phyloP scores from a whole-genome alignment of 2,888 invertebrate species.

The Piscicola geometra region DNA sequence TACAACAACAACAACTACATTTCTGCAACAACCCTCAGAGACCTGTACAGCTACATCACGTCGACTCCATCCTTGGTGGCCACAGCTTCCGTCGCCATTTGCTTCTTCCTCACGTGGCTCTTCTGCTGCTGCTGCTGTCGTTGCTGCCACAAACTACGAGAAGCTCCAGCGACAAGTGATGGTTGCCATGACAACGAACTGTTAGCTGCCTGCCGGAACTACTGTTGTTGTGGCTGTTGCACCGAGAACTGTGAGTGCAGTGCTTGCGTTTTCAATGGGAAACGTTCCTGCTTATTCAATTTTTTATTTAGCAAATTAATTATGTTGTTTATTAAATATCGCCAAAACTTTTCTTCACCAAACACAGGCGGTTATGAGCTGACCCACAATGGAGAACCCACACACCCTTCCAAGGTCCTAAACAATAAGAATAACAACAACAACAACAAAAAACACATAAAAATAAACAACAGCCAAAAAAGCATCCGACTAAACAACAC shows the following conservation, averaged over 20 bases:
- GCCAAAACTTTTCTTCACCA: too few relatives aligned
- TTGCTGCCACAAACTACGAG: background rate
- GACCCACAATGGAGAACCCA: background rate
- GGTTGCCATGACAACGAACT: background rate
- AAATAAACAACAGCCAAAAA: background rate
- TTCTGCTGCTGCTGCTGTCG: conserved; percentile 1
- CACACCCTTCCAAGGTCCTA: background rate
- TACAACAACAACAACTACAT: too few relatives aligned
- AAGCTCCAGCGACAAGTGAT: background rate
- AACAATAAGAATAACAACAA: background rate
- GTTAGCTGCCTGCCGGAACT: background rate
- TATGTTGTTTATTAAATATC: too few relatives aligned
- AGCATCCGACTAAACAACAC: too few relatives aligned
- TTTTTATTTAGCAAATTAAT: too few relatives aligned
- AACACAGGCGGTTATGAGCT: conserved; percentile 8
- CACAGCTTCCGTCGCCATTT: background rate
- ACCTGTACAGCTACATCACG: background rate
- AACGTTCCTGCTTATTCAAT: too few relatives aligned
- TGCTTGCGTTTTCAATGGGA: too few relatives aligned
- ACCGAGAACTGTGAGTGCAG: too few relatives aligned
- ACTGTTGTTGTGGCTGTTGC: background rate
- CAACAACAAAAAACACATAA: background rate
- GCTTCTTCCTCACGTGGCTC: background rate
- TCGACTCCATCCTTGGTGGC: background rate
- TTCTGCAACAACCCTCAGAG: too few relatives aligned